Percentiles rank a stretch among this genome's conserved stretches.
Evolutionary conservation across 2,797 vertebrate species (phyloP).

Genomic region (Micropoecilia bifurca): DNA sequence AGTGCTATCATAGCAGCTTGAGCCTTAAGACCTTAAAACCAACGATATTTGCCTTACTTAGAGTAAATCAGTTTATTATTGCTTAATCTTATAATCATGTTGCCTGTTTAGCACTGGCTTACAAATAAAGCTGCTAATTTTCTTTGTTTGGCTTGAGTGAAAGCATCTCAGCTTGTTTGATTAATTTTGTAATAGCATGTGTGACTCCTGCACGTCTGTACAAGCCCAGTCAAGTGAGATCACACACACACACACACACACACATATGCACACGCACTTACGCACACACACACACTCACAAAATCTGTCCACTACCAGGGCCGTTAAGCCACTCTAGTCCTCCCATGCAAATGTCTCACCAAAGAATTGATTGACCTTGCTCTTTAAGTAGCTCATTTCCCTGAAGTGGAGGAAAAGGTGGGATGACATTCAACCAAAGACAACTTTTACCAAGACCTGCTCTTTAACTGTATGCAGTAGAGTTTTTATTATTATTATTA

Average conservation of each 20-base stretch:
- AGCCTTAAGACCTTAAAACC: conserved; percentile 25
- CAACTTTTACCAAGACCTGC: conserved; percentile 58
- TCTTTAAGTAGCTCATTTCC: conserved; percentile 75
- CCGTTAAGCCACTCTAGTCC: conserved; percentile 36
- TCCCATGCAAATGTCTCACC: conserved; percentile 74
- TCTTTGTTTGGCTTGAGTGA: background rate
- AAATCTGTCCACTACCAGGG: conserved; percentile 32
- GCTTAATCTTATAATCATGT: background rate
- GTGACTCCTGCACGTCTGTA: conserved; percentile 17
- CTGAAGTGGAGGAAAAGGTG: conserved; percentile 60
- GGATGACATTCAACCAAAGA: conserved; percentile 57
- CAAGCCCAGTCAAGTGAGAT: background rate
- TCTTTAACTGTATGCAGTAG: conserved; percentile 22
- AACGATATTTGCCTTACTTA: too few species aligned
- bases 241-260: too few species aligned
- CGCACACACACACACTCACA: too few species aligned
- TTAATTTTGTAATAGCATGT: conserved; percentile 20
- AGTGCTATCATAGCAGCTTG: conserved; percentile 76
- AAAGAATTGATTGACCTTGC: conserved; percentile 72
- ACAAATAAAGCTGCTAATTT: conserved; percentile 3
- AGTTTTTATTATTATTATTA: background rate
- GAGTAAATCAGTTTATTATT: background rate
- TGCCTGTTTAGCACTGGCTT: conserved; percentile 2
- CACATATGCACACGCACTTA: too few species aligned
- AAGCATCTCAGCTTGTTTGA: conserved; percentile 4